Evolutionary conservation across 2,113 vertebrate species (phyloP).

Genomic region (Halichoeres trimaculatus): DNA sequence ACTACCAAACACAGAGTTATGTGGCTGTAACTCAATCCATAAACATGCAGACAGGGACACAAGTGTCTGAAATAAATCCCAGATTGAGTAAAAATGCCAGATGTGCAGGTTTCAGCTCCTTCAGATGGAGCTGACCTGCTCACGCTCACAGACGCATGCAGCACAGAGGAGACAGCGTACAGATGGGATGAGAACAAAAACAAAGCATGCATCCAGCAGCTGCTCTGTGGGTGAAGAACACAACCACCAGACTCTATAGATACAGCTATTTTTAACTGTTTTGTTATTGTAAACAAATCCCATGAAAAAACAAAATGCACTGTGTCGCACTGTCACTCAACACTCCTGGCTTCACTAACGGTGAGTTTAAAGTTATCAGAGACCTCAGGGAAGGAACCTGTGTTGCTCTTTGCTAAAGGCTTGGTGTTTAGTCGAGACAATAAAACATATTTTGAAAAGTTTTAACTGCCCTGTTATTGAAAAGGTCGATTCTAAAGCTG

Average conservation of each 20-base stretch:
- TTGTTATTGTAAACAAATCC: neutral
- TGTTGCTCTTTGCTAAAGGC: no score
- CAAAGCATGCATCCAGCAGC: conserved; percentile 16
- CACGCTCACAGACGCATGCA: conserved; percentile 1
- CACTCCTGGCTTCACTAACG: neutral
- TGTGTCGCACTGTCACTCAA: neutral
- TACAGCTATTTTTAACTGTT: neutral
- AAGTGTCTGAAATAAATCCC: neutral
- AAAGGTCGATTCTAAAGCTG: no score
- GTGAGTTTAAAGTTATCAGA: no score
- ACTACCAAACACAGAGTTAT: neutral
- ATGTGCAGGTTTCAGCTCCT: neutral
- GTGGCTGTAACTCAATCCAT: neutral
- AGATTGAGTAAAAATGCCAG: neutral
- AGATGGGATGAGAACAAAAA: neutral
- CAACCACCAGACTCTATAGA: neutral
- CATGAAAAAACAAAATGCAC: neutral
- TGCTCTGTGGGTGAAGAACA: conserved; percentile 8
- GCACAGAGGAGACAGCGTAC: neutral
- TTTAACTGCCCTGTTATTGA: no score
- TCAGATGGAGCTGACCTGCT: neutral
- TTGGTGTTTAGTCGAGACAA: no score
- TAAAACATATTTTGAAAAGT: no score
- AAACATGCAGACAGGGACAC: conserved; percentile 1
- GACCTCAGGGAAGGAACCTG: no score